Evolutionary conservation across 1,140 invertebrate species (phyloP), one percentile per base, ranked within the genome.

Genomic region (Bombus fervidus): DNA sequence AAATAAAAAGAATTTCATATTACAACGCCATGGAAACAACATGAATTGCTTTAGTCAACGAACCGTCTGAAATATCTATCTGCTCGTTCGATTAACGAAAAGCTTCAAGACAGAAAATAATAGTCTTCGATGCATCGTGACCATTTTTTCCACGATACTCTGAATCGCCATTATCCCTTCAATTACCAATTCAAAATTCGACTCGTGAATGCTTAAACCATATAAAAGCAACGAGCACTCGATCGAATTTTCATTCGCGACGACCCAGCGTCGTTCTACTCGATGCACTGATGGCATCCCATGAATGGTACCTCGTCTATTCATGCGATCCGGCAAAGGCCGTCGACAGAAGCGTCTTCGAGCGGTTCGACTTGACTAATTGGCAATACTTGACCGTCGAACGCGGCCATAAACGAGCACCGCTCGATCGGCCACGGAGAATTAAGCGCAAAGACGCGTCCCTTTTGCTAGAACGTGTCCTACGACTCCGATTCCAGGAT

Each of bases 351-450:
- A 78, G 75, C 75, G 75, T 62, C 75, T 78, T 66, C 75, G 28
- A 78, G 28, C 57, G 75, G 75, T 31, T 78, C 31, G 75, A 78
- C 75, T 78, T 78, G 75, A 78, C 75, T 78, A 78, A 78, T 78
- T 78, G 75, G 59, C 75, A 41, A 78, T 78, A 64, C 75, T 78
- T 41, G 59, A 78, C 57, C 57, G 75, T 64, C 39, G 75, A 62
- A 66, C 59, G 59, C 59, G 28, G 57, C 75, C 59, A 78, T 78
- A 78, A 78, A 78, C 75, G 75, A 64, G 75, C 57, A 41, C 37
- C 57, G n/a, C 34, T 64, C 47, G 75, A 77, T 77, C 75, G 28
- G 75, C 75, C 37, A 77, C 43, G 75, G 37, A 18, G 75, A 78
- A 43, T 78, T 78, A 78, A 76, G 57, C 53, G 34, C 34, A 62